phyloP scores from a whole-genome alignment of 2,888 invertebrate species.

The Amphimallon solstitiale region DNA sequence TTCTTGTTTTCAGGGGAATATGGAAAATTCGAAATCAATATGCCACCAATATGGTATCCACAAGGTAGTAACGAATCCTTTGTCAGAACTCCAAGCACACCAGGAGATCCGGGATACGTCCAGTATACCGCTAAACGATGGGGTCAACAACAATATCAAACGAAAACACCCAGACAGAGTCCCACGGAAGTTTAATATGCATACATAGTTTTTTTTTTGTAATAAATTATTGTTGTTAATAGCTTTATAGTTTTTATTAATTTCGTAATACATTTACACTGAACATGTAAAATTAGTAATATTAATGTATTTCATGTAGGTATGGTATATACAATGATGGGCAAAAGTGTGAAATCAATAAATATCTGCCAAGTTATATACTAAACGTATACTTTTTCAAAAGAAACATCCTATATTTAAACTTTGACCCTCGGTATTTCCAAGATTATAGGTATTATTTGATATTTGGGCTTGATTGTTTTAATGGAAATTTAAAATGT shows the following conservation, averaged over 20 bases:
- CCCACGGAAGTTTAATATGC: constrained; percentile 45
- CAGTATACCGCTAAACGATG: constrained; percentile 77
- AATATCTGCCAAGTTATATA: no score
- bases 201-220: neutral
- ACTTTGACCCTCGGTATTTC: no score
- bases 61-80: constrained; percentile 56
- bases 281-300: neutral
- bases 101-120: constrained; percentile 79
- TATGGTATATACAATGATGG: no score
- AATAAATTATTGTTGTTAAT: neutral
- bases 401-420: no score
- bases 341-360: no score
- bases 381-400: no score
- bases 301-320: neutral
- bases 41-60: constrained; percentile 60
- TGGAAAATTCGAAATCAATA: constrained; percentile 60
- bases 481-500: no score
- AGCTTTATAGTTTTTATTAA: neutral
- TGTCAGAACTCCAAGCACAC: constrained; percentile 70
- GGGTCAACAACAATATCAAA: constrained; percentile 64
- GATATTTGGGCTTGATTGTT: no score
- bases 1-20: constrained; percentile 59
- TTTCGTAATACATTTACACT: neutral
- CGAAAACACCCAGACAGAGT: constrained; percentile 64
- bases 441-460: no score